A percentile compares a stretch with the other conserved stretches of the same genome.
phyloP scores from a whole-genome alignment of 2,888 invertebrate species.

The Kuschelorhynchus macadamiae region DNA sequence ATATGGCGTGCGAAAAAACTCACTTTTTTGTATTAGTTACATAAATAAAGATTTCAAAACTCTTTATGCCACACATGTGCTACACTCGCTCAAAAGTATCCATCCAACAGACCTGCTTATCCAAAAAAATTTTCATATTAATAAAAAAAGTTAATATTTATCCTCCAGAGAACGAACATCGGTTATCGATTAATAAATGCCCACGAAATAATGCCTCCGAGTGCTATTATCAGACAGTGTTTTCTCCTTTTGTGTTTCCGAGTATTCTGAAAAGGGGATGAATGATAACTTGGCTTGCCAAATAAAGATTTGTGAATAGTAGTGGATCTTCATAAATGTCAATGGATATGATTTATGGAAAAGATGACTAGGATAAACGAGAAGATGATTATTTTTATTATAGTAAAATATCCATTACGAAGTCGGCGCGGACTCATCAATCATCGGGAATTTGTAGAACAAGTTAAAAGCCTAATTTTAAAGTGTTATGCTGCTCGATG shows the following conservation, averaged over 20 bases:
- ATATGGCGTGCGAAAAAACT: no score
- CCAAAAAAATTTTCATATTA: constrained; percentile 11
- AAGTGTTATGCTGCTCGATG: constrained; percentile 12
- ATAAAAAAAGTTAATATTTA: constrained; percentile 26
- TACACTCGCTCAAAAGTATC: neutral
- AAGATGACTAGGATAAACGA: constrained; percentile 51
- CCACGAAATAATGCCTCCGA: constrained; percentile 25
- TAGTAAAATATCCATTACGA: constrained; percentile 49
- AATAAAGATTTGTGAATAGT: constrained; percentile 51
- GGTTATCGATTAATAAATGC: constrained; percentile 36
- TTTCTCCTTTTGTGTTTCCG: constrained; percentile 44
- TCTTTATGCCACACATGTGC: no score
- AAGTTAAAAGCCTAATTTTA: constrained; percentile 43
- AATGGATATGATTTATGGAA: constrained; percentile 49
- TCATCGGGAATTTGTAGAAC: constrained; percentile 44
- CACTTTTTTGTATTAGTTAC: no score
- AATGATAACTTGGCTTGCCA: constrained; percentile 47
- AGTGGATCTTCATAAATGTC: constrained; percentile 51
- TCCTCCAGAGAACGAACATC: constrained; percentile 28
- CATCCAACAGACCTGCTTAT: neutral
- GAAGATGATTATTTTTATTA: constrained; percentile 51
- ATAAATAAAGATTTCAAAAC: no score
- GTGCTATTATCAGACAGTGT: constrained; percentile 45
- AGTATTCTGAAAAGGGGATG: constrained; percentile 45
- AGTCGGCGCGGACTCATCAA: constrained; percentile 42